A percentile compares a stretch with the other conserved stretches of the same genome.
Evolutionary conservation across 1,140 invertebrate species (phyloP).

Genomic region (Eupristina koningsbergeri): DNA sequence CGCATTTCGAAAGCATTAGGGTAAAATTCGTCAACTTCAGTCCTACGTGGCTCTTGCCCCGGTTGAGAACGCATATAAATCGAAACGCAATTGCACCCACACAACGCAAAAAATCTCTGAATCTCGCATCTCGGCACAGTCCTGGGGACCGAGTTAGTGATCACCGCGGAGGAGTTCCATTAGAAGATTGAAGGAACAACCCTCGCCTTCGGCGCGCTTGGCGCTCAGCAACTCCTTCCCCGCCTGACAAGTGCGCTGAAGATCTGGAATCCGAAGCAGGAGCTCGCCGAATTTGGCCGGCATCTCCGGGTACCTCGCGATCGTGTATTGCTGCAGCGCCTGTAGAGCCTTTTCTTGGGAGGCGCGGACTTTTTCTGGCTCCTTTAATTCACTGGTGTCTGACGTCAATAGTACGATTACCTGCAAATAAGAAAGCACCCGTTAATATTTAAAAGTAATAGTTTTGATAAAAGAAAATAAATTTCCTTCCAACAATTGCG

Average conservation of each 20-base stretch:
- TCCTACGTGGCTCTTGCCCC: not conserved
- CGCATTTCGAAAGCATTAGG: not conserved
- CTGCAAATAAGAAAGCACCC: conserved; percentile 56
- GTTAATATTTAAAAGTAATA: too few species aligned
- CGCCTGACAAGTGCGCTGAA: conserved; percentile 94
- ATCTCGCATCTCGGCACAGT: not conserved
- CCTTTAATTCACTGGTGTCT: conserved; percentile 92
- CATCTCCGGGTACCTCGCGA: conserved; percentile 91
- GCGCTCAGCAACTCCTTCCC: conserved; percentile 92
- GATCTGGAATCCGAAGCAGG: conserved; percentile 91
- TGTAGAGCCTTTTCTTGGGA: conserved; percentile 95
- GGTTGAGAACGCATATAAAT: not conserved
- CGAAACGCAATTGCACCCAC: conserved; percentile 11
- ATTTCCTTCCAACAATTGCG: too few species aligned
- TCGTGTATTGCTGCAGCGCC: conserved; percentile 92
- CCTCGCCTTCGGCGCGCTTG: conserved; percentile 89
- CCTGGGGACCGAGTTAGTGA: conserved; percentile 76
- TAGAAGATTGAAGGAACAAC: conserved; percentile 92
- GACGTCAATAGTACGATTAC: conserved; percentile 94
- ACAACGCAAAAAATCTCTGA: not conserved
- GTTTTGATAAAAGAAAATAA: too few species aligned
- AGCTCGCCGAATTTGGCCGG: conserved; percentile 96
- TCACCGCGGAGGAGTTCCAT: conserved; percentile 95
- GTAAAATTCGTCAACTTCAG: not conserved
- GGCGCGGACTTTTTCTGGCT: conserved; percentile 91